Evolutionary conservation across 2,797 vertebrate genomes (phyloP), one percentile per base, ranked within the genome.

Genomic region (Leptatherina wallacei): DNA sequence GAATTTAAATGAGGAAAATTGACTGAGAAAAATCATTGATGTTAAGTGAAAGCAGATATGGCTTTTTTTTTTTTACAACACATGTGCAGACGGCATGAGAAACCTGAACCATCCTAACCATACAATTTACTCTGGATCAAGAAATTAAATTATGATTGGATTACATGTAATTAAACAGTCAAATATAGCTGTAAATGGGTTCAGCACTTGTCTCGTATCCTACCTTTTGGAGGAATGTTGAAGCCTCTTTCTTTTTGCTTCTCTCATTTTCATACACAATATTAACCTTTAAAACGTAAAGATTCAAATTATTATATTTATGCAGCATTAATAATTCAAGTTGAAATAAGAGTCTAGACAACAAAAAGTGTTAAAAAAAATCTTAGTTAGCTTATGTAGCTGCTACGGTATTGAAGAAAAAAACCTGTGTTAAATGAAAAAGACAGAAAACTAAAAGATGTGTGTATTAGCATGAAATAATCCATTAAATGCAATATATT

Each of bases 1-100:
- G 57, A n/a, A 69, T 69, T 56, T 63, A 33, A 63, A 71, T 71
- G 51, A 33, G 60, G 5, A 55, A 71, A 62, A 62, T 44, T 42
- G 59, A 40, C 68, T 61, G 62, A 71, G 69, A 30, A 55, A 62
- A 56, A 44, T 35, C n/a, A 56, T 24, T 71, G 61, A 56, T 27
- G 22, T 27, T 14, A 56, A 56, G 59, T 71, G 49, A 71, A 71
- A 62, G 69, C 36, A 62, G 22, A 49, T 69, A 61, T 61, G 18
- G 68, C 47, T 52, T 5, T 40, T 70, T 47, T n/a, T n/a, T 27
- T 2, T 27, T 61, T n/a, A 71, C 59, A 62, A 60, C 51, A 56
- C 60, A 55, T 40, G 22, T 20, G 47, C 33, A 61, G 30, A 40
- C 40, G 24, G 47, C 47, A 69, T 27, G 33, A 54, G 42, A 61